These are phyloP conservation scores for Myripristis murdjan DNA, from an alignment of 2,797 vertebrate species.

Conservation along the genomic window DNA sequence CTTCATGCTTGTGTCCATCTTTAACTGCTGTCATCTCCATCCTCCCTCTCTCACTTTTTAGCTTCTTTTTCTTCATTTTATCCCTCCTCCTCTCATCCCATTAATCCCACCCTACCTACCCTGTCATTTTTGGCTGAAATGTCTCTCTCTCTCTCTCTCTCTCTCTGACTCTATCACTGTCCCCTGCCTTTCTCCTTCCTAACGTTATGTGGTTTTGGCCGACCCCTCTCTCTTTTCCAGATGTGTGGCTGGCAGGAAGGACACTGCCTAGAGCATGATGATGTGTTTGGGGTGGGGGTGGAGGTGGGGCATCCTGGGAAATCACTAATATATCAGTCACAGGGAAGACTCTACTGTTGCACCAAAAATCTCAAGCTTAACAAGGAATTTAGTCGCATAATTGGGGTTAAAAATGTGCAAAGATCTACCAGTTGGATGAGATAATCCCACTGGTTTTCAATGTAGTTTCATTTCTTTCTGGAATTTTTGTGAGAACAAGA, in stretches of 20 bases:
- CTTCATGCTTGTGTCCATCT: constrained; percentile 51
- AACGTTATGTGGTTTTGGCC: background rate
- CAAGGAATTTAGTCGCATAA: too few species aligned
- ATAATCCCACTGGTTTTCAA: too few species aligned
- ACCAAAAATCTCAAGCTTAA: too few species aligned
- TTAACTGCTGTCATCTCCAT: constrained; percentile 32
- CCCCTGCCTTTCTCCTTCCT: constrained; percentile 31
- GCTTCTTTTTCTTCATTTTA: background rate
- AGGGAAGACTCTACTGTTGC: background rate
- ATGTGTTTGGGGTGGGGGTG: constrained; percentile 24
- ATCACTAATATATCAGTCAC: background rate
- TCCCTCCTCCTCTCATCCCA: background rate
- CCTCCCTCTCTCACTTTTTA: background rate
- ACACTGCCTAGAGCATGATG: constrained; percentile 13
- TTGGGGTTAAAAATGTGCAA: too few species aligned
- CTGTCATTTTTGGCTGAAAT: background rate
- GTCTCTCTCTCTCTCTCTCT: too few species aligned
- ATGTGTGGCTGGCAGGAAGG: constrained; percentile 26
- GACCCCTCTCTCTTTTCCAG: constrained; percentile 24
- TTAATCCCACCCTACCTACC: constrained; percentile 1
- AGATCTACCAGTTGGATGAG: too few species aligned
- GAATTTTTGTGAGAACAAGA: too few species aligned
- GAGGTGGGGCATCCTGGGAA: constrained; percentile 24
- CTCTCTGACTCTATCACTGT: background rate
- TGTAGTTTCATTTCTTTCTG: too few species aligned